These are phyloP conservation scores for Eudemis profundana DNA, from an alignment of 2,888 invertebrate genomes.

Conservation along the genomic window DNA sequence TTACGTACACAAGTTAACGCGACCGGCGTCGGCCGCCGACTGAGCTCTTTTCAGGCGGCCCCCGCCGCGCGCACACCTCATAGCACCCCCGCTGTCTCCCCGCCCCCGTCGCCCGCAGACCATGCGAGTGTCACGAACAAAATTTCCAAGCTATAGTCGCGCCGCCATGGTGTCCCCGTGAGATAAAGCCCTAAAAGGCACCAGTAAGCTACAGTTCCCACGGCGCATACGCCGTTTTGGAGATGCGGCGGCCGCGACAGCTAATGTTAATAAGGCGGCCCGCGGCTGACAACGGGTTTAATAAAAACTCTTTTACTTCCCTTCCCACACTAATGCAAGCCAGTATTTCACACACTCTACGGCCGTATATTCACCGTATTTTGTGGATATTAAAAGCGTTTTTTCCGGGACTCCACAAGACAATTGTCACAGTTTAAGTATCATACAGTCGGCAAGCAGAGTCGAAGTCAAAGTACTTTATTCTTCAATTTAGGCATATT, in stretches of 20 bases:
- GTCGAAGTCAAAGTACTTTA: too few species aligned
- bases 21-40: too few species aligned
- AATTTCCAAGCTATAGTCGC: too few species aligned
- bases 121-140: too few species aligned
- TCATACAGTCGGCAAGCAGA: too few species aligned
- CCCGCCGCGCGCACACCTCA: too few species aligned
- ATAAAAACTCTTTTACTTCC: background rate
- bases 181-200: background rate
- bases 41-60: too few species aligned
- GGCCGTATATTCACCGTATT: background rate
- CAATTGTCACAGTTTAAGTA: too few species aligned
- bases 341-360: background rate
- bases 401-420: background rate
- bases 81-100: too few species aligned
- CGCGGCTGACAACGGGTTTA: background rate
- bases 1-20: too few species aligned
- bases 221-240: background rate
- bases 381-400: background rate
- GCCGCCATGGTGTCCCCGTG: background rate
- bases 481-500: too few species aligned
- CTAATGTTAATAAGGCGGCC: background rate
- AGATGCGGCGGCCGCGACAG: background rate
- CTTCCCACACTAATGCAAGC: background rate
- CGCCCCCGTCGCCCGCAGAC: too few species aligned
- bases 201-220: background rate